Evolutionary conservation across 2,113 vertebrate species (phyloP), one percentile per base, ranked within the genome.

Genomic region (Syrmaticus mikado): DNA sequence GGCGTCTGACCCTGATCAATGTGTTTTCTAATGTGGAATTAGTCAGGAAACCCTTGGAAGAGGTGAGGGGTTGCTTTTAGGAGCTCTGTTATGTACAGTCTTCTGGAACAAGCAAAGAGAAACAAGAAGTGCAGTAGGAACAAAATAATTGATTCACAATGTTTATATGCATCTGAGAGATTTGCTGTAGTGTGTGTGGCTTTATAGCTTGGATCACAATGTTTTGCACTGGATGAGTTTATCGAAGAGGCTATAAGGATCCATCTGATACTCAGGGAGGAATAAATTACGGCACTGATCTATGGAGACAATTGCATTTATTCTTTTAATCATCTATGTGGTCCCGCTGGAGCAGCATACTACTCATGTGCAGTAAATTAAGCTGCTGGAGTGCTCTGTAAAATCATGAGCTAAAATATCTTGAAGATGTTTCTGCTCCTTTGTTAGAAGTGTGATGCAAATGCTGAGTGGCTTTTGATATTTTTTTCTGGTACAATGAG

Each of bases 311-410:
- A 52, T 90, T 77, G 61, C 43, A 46, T 52, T 83, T 90, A 78
- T 81, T 85, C 85, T 72, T 72, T 89, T 83, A 94, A 85, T 87
- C 80, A 72, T 65, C 60, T 82, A 41, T 1, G 3, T 36, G 28
- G 61, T 81, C 85, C 89, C 68, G 38, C 46, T 84, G 79, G 90
- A 92, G 65, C 73, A 76, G 67, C 40, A 25, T 21, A 24, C 38
- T 61, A 43, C 38, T 83, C 64, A 52, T 58, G 48, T 4, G 1
- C 24, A 78, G 89, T 74, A 83, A 91, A 89, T 83, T 61, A 82
- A 90, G 15, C 68, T 86, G 65, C 75, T 93, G 76, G 90, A 88
- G 76, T 75, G 87, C 65, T 94, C 78, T 79, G 61, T 71, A 79
- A 66, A 85, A 83, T 70, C 52, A 38, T 71, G 53, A 74, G 45